Evolutionary conservation across 1,140 invertebrate genomes (phyloP).

Genomic region (Caerostris darwini): DNA sequence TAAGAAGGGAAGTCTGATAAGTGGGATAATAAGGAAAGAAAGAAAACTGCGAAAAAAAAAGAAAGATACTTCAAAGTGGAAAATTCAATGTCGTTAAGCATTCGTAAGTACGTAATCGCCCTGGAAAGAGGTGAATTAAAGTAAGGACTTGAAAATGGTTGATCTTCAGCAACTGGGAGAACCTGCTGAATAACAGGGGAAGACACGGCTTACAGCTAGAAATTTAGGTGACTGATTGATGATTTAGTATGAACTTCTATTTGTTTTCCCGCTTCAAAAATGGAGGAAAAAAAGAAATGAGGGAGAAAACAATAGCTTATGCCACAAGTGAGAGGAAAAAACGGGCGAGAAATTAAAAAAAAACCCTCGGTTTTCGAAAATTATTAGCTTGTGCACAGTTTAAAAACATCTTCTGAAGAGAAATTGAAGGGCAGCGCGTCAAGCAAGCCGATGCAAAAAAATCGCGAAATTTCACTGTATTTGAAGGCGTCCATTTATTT

Average conservation of each 20-base stretch:
- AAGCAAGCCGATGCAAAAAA: background rate
- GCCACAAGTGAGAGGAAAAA: constrained; percentile 32
- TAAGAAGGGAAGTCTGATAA: constrained; percentile 55
- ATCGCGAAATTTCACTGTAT: background rate
- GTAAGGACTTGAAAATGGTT: constrained; percentile 21
- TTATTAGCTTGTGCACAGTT: constrained; percentile 66
- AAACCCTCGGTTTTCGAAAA: constrained; percentile 44
- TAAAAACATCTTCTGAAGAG: constrained; percentile 47
- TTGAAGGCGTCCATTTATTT: constrained; percentile 38
- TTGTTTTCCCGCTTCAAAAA: constrained; percentile 48
- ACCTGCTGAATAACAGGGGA: constrained; percentile 3
- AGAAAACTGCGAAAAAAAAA: background rate
- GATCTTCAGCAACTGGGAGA: background rate
- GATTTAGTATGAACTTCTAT: constrained; percentile 68
- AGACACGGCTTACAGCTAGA: background rate
- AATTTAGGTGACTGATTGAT: constrained; percentile 67
- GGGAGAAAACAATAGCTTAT: constrained; percentile 54
- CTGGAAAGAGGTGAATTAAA: constrained; percentile 47
- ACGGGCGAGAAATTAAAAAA: constrained; percentile 44
- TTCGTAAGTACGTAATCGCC: constrained; percentile 67
- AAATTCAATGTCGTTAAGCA: constrained; percentile 72
- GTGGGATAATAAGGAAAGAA: constrained; percentile 26
- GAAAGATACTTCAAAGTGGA: constrained; percentile 31
- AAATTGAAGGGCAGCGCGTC: constrained; percentile 24
- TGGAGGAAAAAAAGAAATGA: constrained; percentile 25